Base-by-base conservation (phyloP, 2,797 vertebrate species). In the Kryptolebias ocellatus region DNA sequence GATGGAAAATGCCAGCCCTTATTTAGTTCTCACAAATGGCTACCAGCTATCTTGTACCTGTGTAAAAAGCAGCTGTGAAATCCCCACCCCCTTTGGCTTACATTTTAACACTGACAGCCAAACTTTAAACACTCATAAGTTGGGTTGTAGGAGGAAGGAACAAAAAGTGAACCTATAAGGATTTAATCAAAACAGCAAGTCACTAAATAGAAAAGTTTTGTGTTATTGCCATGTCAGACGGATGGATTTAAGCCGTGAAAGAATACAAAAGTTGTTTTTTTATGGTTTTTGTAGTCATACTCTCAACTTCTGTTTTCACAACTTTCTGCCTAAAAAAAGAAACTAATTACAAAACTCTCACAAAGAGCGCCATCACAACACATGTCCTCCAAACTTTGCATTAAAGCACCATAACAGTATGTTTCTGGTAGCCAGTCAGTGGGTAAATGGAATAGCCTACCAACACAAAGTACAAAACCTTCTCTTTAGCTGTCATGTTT, bases 401-500 rank as follows among this genome's bases (percentile, higher is more conserved):
- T 78, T 67, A 80, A 78, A 75, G 60, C 60, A 27, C 46, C 66
- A 81, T 76, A 80, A 65, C 65, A 52, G 63, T 52, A 55, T 79
- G 74, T 60, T 70, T 79, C 27, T 70, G 27, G 45, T 79, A 79
- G 60, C 71, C 79, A 64, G 76, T 83, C 71, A 70, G 54, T 79
- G 34, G 76, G 82, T 61, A 67, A 34, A 65, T 70, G 76, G 76
- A 63, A 39, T 42, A 20, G n/a, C 53, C 44, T 7, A 59, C 60
- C 64, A 46, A 65, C 67, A 69, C 55, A 66, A 67, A 78, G 63
- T 68, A 81, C 72, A 82, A 87, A 85, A 77, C 67, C 74, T 53
- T 53, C 63, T 78, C 69, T 91, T 90, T 80, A 86, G 80, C 85
- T 91, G 85, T 87, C 89, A 90, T 37, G 57, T 76, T 64, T 89